phyloP scores from a whole-genome alignment of 2,888 invertebrate species.

The Drosophila meridionalis region DNA sequence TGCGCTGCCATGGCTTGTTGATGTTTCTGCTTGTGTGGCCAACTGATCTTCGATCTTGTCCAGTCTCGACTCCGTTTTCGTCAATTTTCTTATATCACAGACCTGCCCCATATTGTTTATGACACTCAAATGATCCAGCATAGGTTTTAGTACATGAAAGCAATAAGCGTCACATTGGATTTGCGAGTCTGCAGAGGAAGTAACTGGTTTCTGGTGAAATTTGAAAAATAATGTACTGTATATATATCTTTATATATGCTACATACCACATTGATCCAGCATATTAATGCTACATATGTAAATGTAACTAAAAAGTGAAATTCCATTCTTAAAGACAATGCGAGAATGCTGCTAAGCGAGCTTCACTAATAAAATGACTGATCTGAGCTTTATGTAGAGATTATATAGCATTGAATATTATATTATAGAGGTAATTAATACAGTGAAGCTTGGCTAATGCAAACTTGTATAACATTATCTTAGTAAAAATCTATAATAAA shows the following conservation, averaged over 20 bases:
- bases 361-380: neutral
- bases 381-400: neutral
- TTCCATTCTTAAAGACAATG: slow-evolving; percentile 4
- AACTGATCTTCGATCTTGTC: neutral
- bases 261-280: slow-evolving; percentile 3
- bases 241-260: neutral
- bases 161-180: neutral
- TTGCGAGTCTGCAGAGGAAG: neutral
- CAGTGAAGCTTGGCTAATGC: neutral
- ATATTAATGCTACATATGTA: neutral
- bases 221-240: no score
- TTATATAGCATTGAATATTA: neutral
- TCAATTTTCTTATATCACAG: neutral
- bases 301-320: neutral
- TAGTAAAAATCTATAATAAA: no score
- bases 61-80: neutral
- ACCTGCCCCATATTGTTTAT: neutral
- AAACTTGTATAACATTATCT: no score
- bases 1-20: neutral
- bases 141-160: neutral
- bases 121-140: neutral
- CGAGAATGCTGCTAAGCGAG: neutral
- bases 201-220: neutral
- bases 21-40: neutral
- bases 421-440: neutral